These are phyloP conservation scores for Villa cingulata DNA, from an alignment of 2,888 invertebrate genomes.

Conservation along the genomic window DNA sequence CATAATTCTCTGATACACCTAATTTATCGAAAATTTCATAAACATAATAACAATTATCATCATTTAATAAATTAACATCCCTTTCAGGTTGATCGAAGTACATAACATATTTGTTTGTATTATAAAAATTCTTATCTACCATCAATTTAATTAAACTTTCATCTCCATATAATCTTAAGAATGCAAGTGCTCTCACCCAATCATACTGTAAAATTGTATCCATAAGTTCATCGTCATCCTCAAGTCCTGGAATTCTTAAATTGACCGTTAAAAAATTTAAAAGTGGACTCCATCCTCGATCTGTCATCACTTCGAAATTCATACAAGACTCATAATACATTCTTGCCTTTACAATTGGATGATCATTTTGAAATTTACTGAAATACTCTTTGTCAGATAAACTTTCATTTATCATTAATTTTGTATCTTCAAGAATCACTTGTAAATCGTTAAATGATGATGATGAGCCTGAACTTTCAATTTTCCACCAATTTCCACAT, in stretches of 20 bases:
- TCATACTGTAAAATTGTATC: not conserved
- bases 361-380: not conserved
- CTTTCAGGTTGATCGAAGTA: conserved; percentile 2
- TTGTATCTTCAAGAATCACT: not conserved
- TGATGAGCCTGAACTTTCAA: not conserved
- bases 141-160: not conserved
- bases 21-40: not conserved
- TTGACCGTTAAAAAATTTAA: not conserved
- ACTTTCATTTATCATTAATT: not conserved
- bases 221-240: not conserved
- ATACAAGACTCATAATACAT: conserved; percentile 3
- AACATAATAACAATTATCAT: not conserved
- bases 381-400: not conserved
- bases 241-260: not conserved
- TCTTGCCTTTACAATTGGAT: not conserved
- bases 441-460: not conserved
- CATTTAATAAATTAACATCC: not conserved
- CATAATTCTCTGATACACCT: not conserved
- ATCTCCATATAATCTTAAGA: not conserved
- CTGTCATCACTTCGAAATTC: not conserved
- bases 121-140: not conserved
- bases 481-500: conserved; percentile 2
- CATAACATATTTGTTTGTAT: not conserved
- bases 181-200: not conserved
- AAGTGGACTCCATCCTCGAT: not conserved